phyloP scores from a whole-genome alignment of 2,888 invertebrate genomes.

The Pachycephus smyrnensis region DNA sequence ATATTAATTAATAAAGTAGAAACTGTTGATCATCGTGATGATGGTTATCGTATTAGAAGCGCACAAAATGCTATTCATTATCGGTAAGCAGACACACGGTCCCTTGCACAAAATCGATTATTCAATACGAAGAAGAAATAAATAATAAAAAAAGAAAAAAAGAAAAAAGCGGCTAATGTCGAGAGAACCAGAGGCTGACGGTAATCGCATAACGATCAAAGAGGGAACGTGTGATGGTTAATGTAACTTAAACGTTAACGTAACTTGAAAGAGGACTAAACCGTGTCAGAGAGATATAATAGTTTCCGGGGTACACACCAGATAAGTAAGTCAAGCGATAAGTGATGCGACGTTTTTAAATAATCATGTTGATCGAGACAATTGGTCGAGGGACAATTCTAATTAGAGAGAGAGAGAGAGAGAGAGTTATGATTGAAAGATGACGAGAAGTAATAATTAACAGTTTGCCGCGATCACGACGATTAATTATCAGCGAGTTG shows the following conservation, averaged over 20 bases:
- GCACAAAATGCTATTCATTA: conserved; percentile 54
- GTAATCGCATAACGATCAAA: neutral
- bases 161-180: neutral
- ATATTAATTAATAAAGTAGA: conserved; percentile 57
- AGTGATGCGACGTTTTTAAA: conserved; percentile 41
- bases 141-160: conserved; percentile 15
- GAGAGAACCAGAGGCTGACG: neutral
- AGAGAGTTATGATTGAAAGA: neutral
- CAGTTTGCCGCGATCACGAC: neutral
- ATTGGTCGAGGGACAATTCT: conserved; percentile 40
- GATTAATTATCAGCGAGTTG: neutral
- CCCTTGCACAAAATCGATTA: conserved; percentile 30
- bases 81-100: conserved; percentile 17
- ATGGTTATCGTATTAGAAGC: conserved; percentile 51
- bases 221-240: neutral
- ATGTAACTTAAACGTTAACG: neutral
- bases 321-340: neutral
- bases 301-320: neutral
- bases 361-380: conserved; percentile 42
- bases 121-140: conserved; percentile 2
- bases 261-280: neutral
- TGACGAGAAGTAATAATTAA: neutral
- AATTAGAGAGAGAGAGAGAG: neutral
- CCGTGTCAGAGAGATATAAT: neutral
- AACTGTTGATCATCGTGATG: conserved; percentile 57